phyloP scores from a whole-genome alignment of 2,888 invertebrate species.

The Megamerina dolium region DNA sequence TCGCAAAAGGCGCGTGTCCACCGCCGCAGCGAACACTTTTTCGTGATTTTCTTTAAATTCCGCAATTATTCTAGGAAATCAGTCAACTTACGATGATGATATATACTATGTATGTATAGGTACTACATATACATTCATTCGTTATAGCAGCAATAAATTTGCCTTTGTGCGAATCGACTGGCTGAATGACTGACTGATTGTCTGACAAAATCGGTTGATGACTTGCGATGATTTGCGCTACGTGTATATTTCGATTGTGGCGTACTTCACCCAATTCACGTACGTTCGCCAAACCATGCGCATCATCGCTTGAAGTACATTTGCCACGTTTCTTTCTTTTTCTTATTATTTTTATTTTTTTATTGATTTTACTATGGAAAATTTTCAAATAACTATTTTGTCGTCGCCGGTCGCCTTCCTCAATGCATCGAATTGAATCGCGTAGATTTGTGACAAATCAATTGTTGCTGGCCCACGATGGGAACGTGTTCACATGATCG shows the following conservation, averaged over 20 bases:
- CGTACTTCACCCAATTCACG: slow-evolving; percentile 16
- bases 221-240: too few species aligned
- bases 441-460: slow-evolving; percentile 43
- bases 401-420: too few species aligned
- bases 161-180: too few species aligned
- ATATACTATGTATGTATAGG: too few species aligned
- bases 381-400: too few species aligned
- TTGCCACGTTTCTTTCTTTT: too few species aligned
- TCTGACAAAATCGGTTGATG: too few species aligned
- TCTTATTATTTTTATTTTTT: too few species aligned
- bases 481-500: slow-evolving; percentile 23
- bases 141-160: not conserved
- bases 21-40: slow-evolving; percentile 44
- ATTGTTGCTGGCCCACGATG: slow-evolving; percentile 33
- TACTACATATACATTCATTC: too few species aligned
- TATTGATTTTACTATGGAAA: slow-evolving; percentile 20
- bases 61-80: slow-evolving; percentile 10
- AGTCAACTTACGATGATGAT: too few species aligned
- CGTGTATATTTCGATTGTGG: not conserved
- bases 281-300: slow-evolving; percentile 8
- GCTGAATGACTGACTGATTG: not conserved
- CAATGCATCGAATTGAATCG: slow-evolving; percentile 13
- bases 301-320: too few species aligned
- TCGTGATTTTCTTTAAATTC: slow-evolving; percentile 14
- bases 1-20: slow-evolving; percentile 40